Percentiles rank a stretch among this genome's conserved stretches.
Evolutionary conservation across 2,888 invertebrate species (phyloP).

Genomic region (Drosophila conformis): DNA sequence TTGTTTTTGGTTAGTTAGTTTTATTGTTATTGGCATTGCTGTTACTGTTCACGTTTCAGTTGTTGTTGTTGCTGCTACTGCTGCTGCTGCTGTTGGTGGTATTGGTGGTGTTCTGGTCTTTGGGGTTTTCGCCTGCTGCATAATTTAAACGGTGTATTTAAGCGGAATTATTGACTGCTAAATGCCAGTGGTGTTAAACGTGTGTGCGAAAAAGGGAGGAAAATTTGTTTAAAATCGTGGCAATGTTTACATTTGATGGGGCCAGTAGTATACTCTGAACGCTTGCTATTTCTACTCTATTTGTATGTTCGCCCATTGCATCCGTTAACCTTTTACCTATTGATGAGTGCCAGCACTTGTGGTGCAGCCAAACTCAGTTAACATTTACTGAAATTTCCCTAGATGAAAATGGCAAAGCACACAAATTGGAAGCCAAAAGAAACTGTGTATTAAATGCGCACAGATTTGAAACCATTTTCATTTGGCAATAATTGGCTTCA

Average conservation of each 20-base stretch:
- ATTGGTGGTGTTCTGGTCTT: slow-evolving; percentile 7
- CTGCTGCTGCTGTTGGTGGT: slow-evolving; percentile 13
- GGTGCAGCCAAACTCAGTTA: not conserved
- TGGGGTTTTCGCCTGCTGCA: slow-evolving; percentile 52
- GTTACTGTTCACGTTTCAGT: slow-evolving; percentile 12
- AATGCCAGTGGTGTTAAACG: slow-evolving; percentile 34
- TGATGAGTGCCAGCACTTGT: slow-evolving; percentile 1
- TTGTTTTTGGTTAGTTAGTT: slow-evolving; percentile 55
- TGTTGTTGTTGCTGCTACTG: slow-evolving; percentile 20
- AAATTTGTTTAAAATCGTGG: not conserved
- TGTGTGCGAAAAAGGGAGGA: not conserved
- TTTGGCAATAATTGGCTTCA: not conserved
- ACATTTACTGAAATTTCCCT: not conserved
- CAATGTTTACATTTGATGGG: slow-evolving; percentile 5
- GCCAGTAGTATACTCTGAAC: slow-evolving; percentile 3
- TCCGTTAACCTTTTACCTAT: slow-evolving; percentile 7
- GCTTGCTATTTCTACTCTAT: slow-evolving; percentile 14
- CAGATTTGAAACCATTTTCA: not conserved
- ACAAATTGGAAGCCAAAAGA: not conserved
- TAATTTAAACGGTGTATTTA: slow-evolving; percentile 76
- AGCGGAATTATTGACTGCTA: slow-evolving; percentile 76
- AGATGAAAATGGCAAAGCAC: not conserved
- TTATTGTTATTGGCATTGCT: slow-evolving; percentile 29
- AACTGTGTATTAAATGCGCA: not conserved
- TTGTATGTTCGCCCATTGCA: slow-evolving; percentile 4